Evolutionary conservation across 2,797 vertebrate species (phyloP), one percentile per base, ranked within the genome.

Genomic region (Takifugu ocellatus): DNA sequence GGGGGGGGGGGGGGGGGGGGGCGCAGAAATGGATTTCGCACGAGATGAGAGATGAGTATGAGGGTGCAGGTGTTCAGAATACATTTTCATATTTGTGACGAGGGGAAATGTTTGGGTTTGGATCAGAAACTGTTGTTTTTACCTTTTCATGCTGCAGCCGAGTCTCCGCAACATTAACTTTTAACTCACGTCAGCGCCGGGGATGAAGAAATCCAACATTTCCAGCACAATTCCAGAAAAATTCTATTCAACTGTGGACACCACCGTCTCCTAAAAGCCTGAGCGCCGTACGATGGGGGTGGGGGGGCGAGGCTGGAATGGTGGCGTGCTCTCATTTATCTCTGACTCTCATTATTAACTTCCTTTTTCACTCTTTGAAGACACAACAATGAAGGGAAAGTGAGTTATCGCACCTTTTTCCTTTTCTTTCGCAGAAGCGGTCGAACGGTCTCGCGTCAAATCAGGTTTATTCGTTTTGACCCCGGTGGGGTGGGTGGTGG

Each of bases 391-490:
- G 75, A 72, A 59, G 74, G 72, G 78, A 84, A 77, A 84, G 85
- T 77, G 60, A 59, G 72, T 88, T 87, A 87, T 85, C 86, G 75
- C 54, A 58, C 36, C 36, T 14, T 29, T 29, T 29, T 29, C 4
- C 21, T 21, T 33, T 33, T 33, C 71, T 80, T 87, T 76, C 87
- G 60, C 64, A 51, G 72, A 84, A 76, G 78, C 63, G 54, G 76
- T 46, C 52, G 76, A 75, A 83, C 71, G 51, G 74, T 82, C 81
- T 84, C 49, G 56, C 77, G 77, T 79, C 75, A 77, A 77, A 49
- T 82, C 85, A 86, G 92, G 84, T 91, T 92, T 92, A 92, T 90
- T 89, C 77, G 89, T 89, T 89, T 75, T 74, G 69, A 70, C 81
- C 82, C 83, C 76, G 42, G 75, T 84, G 86, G 61, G 65, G 58